phyloP scores from a whole-genome alignment of 2,113 vertebrate species.

The Rhabdornis inornatus region DNA sequence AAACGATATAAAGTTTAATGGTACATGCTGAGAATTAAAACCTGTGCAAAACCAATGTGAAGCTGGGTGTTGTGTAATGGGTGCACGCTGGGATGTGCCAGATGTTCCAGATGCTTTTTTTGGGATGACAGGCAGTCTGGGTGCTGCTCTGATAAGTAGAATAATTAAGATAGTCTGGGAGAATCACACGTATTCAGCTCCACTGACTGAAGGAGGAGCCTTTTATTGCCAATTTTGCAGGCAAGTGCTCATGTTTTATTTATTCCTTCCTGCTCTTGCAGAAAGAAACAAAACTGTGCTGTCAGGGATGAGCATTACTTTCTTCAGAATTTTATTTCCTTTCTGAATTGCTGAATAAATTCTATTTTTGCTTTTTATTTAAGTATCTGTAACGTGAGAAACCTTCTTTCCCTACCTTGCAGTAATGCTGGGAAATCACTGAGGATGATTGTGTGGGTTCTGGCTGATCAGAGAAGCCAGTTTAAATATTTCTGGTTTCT shows the following conservation, averaged over 20 bases:
- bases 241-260: neutral
- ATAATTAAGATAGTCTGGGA: neutral
- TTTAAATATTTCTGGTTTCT: neutral
- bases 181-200: neutral
- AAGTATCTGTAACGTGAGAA: neutral
- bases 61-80: neutral
- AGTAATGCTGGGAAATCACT: neutral
- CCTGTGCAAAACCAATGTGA: neutral
- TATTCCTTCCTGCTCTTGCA: neutral
- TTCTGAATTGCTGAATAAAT: neutral
- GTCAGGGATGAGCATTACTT: neutral
- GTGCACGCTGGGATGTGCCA: neutral
- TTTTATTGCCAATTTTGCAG: neutral
- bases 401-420: neutral
- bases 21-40: conserved; percentile 5
- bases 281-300: neutral
- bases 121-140: neutral
- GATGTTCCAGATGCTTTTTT: conserved; percentile 6
- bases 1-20: neutral
- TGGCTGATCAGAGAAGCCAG: neutral
- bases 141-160: neutral
- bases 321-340: neutral
- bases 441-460: neutral
- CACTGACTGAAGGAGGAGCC: neutral
- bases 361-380: neutral